phyloP scores from a whole-genome alignment of 2,888 invertebrate species.

The Athalia cordata region DNA sequence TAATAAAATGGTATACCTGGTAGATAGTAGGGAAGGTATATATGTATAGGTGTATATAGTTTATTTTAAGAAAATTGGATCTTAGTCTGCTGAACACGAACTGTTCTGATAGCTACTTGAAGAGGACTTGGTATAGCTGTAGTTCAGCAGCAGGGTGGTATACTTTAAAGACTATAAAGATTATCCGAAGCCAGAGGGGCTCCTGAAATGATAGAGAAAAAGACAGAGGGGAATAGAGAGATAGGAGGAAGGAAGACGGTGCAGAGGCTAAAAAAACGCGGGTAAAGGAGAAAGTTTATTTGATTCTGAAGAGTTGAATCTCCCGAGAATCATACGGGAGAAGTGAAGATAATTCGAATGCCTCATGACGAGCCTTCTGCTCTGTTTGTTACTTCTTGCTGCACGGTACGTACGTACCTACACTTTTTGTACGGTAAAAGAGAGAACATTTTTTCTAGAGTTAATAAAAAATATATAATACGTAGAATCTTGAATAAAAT shows the following conservation, averaged over 20 bases:
- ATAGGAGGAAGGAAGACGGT: not conserved
- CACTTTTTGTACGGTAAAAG: too few relatives aligned
- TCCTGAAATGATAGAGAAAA: too few relatives aligned
- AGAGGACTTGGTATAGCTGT: not conserved
- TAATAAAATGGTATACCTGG: too few relatives aligned
- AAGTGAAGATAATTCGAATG: not conserved
- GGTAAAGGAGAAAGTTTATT: constrained; percentile 8
- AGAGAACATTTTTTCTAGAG: too few relatives aligned
- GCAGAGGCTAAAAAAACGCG: not conserved
- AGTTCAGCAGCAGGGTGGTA: not conserved
- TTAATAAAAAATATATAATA: too few relatives aligned
- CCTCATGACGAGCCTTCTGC: not conserved
- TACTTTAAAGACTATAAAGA: constrained; percentile 23
- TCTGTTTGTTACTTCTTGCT: too few relatives aligned
- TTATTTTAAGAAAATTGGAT: constrained; percentile 1
- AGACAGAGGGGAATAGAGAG: not conserved
- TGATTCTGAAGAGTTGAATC: constrained; percentile 4
- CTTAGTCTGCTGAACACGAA: not conserved
- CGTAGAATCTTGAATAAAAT: too few relatives aligned
- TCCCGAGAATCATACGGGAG: constrained; percentile 10
- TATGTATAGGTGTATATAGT: not conserved
- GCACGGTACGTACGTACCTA: too few relatives aligned
- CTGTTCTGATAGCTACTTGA: too few relatives aligned
- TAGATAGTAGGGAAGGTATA: too few relatives aligned
- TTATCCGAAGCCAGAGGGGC: constrained; percentile 1